Percentiles rank a stretch among this genome's conserved stretches.
These are phyloP conservation scores for Channa maculata DNA, from an alignment of 2,113 vertebrate species.

Conservation along the genomic window DNA sequence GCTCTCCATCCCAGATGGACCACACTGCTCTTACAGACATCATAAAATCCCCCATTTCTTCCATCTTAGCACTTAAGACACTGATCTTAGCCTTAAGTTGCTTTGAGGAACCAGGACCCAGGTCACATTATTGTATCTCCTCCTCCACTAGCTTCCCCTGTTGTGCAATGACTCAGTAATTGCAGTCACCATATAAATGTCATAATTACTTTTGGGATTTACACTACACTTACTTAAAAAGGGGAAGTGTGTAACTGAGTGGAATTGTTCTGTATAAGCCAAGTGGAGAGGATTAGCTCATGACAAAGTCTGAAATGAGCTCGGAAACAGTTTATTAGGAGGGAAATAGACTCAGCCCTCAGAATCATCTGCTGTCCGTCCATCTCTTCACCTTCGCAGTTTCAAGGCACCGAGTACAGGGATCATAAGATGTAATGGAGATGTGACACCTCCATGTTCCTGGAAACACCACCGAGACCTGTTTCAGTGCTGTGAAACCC, in stretches of 20 bases:
- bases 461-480: too few species aligned
- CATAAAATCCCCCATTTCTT: too few species aligned
- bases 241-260: slow-evolving; percentile 6
- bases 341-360: slow-evolving; percentile 23
- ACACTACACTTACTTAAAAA: slow-evolving; percentile 8
- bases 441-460: not conserved
- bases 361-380: slow-evolving; percentile 14
- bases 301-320: slow-evolving; percentile 30
- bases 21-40: too few species aligned
- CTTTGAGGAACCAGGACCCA: slow-evolving; percentile 20
- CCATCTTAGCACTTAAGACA: not conserved
- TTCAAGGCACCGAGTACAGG: slow-evolving; percentile 3
- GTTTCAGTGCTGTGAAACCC: too few species aligned
- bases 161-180: slow-evolving; percentile 16
- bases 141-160: slow-evolving; percentile 13
- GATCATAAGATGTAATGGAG: not conserved
- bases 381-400: slow-evolving; percentile 15
- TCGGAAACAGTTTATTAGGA: slow-evolving; percentile 40
- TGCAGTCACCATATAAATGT: slow-evolving; percentile 36
- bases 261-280: slow-evolving; percentile 30
- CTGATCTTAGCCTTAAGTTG: not conserved
- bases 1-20: too few species aligned
- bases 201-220: slow-evolving; percentile 30
- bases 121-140: slow-evolving; percentile 2
- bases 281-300: slow-evolving; percentile 22